Conservation (phyloP, 92 coral and sea anemone genomes). For the Phenganax subtilis region DNA sequence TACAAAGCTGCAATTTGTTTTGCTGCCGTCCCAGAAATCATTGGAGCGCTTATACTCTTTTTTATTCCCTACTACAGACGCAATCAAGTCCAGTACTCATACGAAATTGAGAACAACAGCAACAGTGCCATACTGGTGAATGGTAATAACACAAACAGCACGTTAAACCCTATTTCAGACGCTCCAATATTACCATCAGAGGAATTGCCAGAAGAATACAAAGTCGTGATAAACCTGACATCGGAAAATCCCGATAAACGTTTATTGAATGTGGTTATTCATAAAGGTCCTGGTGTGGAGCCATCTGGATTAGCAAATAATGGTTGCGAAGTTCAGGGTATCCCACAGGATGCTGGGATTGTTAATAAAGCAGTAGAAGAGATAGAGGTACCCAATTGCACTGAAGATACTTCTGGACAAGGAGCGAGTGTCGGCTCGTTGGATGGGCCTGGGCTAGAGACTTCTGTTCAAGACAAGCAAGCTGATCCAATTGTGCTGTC, state of each 20-base stretch:
- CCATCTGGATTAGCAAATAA: neutral
- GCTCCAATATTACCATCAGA: neutral
- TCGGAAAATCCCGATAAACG: constrained; percentile 8
- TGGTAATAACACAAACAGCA: neutral
- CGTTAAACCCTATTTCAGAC: constrained; percentile 9
- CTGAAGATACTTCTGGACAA: neutral
- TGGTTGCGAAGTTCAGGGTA: neutral
- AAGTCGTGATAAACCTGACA: constrained; percentile 25
- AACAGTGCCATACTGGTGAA: constrained; percentile 20
- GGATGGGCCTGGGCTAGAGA: neutral
- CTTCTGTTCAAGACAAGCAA: neutral
- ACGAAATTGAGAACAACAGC: constrained; percentile 20
- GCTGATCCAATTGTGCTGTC: neutral
- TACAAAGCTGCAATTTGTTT: constrained; percentile 38
- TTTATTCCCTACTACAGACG: constrained; percentile 24
- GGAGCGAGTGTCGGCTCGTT: neutral
- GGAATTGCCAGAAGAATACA: constrained; percentile 11
- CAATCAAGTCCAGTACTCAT: constrained; percentile 14
- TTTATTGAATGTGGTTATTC: constrained; percentile 12
- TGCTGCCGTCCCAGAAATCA: constrained; percentile 30
- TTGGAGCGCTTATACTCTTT: constrained; percentile 12
- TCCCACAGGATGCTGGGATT: neutral
- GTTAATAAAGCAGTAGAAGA: constrained; percentile 2
- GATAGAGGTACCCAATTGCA: neutral
- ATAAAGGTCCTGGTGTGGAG: neutral